These are phyloP conservation scores for Acronicta aceris DNA, from an alignment of 2,888 invertebrate species.

Conservation along the genomic window DNA sequence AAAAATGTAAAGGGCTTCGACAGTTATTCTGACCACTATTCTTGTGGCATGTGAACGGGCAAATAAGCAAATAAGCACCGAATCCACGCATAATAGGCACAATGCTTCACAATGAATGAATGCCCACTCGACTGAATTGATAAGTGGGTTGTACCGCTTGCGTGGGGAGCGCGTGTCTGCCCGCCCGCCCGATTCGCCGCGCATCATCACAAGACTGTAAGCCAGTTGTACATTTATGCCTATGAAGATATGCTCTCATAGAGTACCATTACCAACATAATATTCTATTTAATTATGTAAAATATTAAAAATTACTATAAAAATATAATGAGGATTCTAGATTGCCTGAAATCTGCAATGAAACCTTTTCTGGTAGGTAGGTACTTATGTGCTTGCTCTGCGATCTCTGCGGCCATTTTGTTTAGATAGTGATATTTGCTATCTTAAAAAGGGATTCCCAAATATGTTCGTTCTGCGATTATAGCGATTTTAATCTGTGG, in stretches of 20 bases:
- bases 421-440: too few relatives aligned
- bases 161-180: conserved; percentile 68
- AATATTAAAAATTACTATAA: too few relatives aligned
- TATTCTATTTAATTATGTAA: too few relatives aligned
- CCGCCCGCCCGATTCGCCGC: conserved; percentile 69
- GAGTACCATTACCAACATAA: conserved; percentile 11
- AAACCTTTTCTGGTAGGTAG: too few relatives aligned
- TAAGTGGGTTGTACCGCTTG: conserved; percentile 84
- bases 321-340: too few relatives aligned
- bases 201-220: conserved; percentile 28
- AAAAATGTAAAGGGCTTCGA: conserved; percentile 25
- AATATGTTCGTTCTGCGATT: conserved; percentile 17
- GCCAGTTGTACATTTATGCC: conserved; percentile 44
- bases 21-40: conserved; percentile 47
- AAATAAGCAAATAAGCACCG: conserved; percentile 82
- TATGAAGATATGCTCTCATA: conserved; percentile 33
- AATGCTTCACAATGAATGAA: conserved; percentile 86
- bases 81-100: conserved; percentile 83
- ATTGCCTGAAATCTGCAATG: too few relatives aligned
- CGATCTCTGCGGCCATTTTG: too few relatives aligned
- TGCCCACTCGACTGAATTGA: conserved; percentile 88
- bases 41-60: conserved; percentile 75
- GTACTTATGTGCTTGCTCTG: too few relatives aligned
- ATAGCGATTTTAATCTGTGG: conserved; percentile 55
- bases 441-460: background rate